Evolutionary conservation across 2,113 vertebrate species (phyloP), one percentile per base, ranked within the genome.

Genomic region (Acinonyx jubatus): DNA sequence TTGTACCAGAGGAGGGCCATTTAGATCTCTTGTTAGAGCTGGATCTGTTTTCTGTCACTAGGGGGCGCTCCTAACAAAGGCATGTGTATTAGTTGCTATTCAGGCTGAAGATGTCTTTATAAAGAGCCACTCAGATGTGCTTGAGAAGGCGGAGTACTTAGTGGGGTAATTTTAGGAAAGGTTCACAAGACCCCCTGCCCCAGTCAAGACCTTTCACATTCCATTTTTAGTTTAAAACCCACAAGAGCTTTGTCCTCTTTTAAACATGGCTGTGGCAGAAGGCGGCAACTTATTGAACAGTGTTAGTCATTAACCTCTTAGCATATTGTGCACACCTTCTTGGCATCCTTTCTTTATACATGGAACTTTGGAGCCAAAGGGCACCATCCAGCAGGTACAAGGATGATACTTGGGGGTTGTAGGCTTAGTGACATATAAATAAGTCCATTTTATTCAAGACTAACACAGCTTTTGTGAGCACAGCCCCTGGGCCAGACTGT

Each of bases 1-100:
- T 3, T n/a, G 5, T 2, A 3, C 41, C 8, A 0, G 0, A 12
- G 27, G 18, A 68, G 2, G 85, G 21, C 5, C 9, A 0, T 31
- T 36, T 41, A 79, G 74, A 7, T n/a, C 4, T 38, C 38, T 38
- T 6, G 21, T 12, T 19, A 33, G 61, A 11, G 31, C 3, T 1
- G 7, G 7, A 63, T 55, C 57, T 80, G 80, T 1, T 76, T 65
- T 86, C 0, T 91, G 27, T 33, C 98, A 89, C 96, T 10, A 93
- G 96, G 7, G 50, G 93, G 93, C 18, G 13, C 33, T 7, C 63
- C n/a, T n/a, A 11, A 69, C 91, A 68, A 95, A 97, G 71, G 7
- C 48, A 36, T 68, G 41, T 36, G 12, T 3, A 3, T 7, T 12
- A 1, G 25, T 29, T 66, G 11, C 13, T 0, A 0, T 8, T 0